Evolutionary conservation across 2,888 invertebrate species (phyloP).

Genomic region (Linnaemya vulpina): DNA sequence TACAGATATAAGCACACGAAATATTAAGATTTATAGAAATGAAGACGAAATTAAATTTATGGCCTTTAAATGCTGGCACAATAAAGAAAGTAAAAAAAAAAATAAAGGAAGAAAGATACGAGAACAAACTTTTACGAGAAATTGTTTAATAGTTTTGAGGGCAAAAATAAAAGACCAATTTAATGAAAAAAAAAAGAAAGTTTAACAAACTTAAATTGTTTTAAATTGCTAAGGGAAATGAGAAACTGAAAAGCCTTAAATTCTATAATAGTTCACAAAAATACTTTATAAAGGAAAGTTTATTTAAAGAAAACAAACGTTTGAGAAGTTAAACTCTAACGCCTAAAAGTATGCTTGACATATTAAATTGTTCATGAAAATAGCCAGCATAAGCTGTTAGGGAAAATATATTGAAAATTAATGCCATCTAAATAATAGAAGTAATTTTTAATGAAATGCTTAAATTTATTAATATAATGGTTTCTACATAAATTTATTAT

Average conservation of each 20-base stretch:
- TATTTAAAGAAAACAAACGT: not conserved
- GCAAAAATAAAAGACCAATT: not conserved
- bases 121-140: constrained; percentile 13
- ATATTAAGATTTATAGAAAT: constrained; percentile 70
- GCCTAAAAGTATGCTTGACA: too few relatives aligned
- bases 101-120: constrained; percentile 27
- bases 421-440: too few relatives aligned
- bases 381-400: too few relatives aligned
- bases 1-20: constrained; percentile 46
- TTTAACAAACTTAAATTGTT: constrained; percentile 52
- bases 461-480: constrained; percentile 1
- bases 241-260: not conserved
- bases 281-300: not conserved
- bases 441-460: not conserved
- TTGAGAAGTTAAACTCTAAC: not conserved
- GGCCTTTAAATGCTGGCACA: constrained; percentile 43
- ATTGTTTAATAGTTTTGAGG: constrained; percentile 13
- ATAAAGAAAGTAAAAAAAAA: too few relatives aligned
- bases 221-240: constrained; percentile 30
- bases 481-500: too few relatives aligned
- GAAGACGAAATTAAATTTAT: constrained; percentile 59
- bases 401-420: too few relatives aligned
- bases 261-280: not conserved
- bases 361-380: too few relatives aligned
- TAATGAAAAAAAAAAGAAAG: constrained; percentile 2